These are phyloP conservation scores for Standfussiana lucernea DNA, from an alignment of 2,888 invertebrate genomes.

Conservation along the genomic window DNA sequence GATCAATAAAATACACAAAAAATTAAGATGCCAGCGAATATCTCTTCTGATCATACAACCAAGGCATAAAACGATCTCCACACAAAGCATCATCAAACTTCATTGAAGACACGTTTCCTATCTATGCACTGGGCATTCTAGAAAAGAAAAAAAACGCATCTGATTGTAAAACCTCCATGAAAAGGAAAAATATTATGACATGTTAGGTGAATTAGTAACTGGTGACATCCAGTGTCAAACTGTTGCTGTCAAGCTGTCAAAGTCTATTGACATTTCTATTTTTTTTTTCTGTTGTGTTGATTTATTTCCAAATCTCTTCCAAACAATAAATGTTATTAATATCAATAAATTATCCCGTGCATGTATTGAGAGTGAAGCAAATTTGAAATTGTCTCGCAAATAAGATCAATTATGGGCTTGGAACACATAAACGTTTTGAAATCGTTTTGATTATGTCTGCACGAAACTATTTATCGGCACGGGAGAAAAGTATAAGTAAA, in stretches of 20 bases:
- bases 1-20: not conserved
- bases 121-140: not conserved
- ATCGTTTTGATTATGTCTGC: constrained; percentile 85
- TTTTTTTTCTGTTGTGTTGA: constrained; percentile 58
- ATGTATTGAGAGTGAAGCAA: constrained; percentile 14
- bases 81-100: not conserved
- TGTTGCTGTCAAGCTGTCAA: constrained; percentile 29
- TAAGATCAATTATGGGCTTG: constrained; percentile 60
- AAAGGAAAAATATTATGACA: too few relatives aligned
- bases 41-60: too few relatives aligned
- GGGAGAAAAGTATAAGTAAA: constrained; percentile 84
- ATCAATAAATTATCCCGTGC: constrained; percentile 41
- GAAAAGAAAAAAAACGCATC: not conserved
- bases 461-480: constrained; percentile 84
- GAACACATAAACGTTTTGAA: constrained; percentile 39
- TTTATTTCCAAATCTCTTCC: constrained; percentile 57
- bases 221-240: not conserved
- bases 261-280: constrained; percentile 47
- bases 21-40: too few relatives aligned
- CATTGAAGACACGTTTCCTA: not conserved
- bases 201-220: too few relatives aligned
- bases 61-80: not conserved
- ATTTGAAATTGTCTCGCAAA: constrained; percentile 37
- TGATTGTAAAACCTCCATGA: not conserved
- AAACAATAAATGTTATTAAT: constrained; percentile 35